A percentile compares a stretch with the other conserved stretches of the same genome.
phyloP scores from a whole-genome alignment of 2,113 vertebrate genomes.

The Phaetusa simplex region DNA sequence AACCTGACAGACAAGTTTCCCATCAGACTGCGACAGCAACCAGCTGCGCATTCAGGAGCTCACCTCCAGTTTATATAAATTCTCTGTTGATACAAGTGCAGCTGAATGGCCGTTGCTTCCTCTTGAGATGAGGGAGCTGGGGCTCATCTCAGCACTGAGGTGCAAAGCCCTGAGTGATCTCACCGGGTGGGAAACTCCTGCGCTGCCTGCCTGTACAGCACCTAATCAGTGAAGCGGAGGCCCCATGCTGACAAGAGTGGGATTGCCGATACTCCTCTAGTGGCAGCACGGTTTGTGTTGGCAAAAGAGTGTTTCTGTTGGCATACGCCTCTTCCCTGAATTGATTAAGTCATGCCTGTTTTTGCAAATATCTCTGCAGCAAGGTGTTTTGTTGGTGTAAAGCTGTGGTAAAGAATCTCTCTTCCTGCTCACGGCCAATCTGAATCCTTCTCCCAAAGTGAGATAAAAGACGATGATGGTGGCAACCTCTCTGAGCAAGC shows the following conservation, averaged over 20 bases:
- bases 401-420: background rate
- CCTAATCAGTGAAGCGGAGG: background rate
- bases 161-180: background rate
- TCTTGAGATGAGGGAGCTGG: background rate
- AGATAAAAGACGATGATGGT: background rate
- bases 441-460: background rate
- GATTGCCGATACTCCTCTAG: background rate
- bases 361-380: background rate
- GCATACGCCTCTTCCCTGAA: slow-evolving; percentile 2
- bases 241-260: background rate
- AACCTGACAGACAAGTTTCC: fast-evolving
- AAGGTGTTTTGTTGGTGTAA: slow-evolving; percentile 28
- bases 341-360: background rate
- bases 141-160: background rate
- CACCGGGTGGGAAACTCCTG: background rate
- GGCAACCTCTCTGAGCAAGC: background rate
- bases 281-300: background rate
- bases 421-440: background rate
- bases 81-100: slow-evolving; percentile 17
- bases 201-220: background rate
- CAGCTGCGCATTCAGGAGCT: background rate
- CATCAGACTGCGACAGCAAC: background rate
- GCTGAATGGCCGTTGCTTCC: background rate
- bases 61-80: background rate
- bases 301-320: slow-evolving; percentile 54